A percentile compares a stretch with the other conserved stretches of the same genome.
Evolutionary conservation across 2,113 vertebrate genomes (phyloP).

Genomic region (Neoarius graeffei): DNA sequence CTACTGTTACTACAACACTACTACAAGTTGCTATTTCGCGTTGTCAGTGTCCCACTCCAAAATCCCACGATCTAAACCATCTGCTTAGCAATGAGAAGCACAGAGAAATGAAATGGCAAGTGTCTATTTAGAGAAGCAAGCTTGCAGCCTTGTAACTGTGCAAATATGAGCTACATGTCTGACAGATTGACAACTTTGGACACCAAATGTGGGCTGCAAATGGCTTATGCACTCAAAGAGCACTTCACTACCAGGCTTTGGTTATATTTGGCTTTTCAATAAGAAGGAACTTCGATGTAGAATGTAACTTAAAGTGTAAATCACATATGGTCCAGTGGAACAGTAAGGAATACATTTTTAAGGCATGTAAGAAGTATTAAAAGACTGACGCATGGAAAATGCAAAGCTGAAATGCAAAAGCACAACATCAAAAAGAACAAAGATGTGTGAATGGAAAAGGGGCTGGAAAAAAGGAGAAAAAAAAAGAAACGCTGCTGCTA

Average conservation of each 20-base stretch:
- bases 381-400: not conserved
- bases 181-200: conserved; percentile 43
- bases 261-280: not conserved
- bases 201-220: not conserved
- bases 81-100: not conserved
- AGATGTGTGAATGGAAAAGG: not conserved
- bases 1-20: not conserved
- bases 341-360: not conserved
- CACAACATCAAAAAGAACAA: not conserved
- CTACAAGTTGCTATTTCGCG: not conserved
- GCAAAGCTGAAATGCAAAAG: not conserved
- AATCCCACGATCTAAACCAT: conserved; percentile 21
- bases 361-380: not conserved
- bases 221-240: conserved; percentile 12
- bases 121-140: conserved; percentile 36
- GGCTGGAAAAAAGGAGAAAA: not conserved
- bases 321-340: not conserved
- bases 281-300: not conserved
- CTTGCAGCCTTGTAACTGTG: conserved; percentile 16
- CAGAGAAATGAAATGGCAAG: conserved; percentile 25
- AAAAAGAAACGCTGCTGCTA: not conserved
- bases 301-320: not conserved
- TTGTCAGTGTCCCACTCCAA: not conserved
- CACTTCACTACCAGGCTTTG: not conserved
- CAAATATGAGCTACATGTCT: conserved; percentile 27